These are phyloP conservation scores for Agriopis leucophaearia DNA, from an alignment of 2,888 invertebrate genomes.

Conservation along the genomic window DNA sequence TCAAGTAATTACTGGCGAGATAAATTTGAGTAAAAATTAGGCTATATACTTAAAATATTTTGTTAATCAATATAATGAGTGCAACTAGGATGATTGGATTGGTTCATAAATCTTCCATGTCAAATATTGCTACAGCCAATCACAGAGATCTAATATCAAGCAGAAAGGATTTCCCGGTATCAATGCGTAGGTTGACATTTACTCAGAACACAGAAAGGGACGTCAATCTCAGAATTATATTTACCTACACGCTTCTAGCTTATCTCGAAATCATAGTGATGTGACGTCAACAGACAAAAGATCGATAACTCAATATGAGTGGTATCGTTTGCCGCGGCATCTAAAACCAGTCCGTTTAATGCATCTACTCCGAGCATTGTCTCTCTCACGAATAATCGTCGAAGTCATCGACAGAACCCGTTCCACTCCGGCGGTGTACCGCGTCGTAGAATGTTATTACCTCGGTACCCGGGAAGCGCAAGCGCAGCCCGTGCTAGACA, in stretches of 20 bases:
- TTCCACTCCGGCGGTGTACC: constrained; percentile 83
- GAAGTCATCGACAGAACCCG: constrained; percentile 84
- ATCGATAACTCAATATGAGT: constrained; percentile 43
- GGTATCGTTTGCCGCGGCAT: constrained; percentile 39
- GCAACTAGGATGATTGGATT: not conserved
- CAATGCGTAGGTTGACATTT: constrained; percentile 26
- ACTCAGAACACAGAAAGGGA: constrained; percentile 9
- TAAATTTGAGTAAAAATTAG: no score
- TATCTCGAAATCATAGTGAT: constrained; percentile 33
- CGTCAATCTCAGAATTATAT: constrained; percentile 19
- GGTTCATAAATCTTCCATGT: constrained; percentile 2
- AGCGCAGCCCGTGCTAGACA: constrained; percentile 74
- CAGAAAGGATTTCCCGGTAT: constrained; percentile 30
- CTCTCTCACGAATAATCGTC: constrained; percentile 80
- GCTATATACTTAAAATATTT: not conserved
- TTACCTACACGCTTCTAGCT: constrained; percentile 23
- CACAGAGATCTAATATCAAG: constrained; percentile 12
- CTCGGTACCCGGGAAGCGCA: constrained; percentile 80
- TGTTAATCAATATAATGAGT: not conserved
- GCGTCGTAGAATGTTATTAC: constrained; percentile 85
- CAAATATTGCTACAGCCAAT: constrained; percentile 14
- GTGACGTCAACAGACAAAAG: constrained; percentile 43
- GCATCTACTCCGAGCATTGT: constrained; percentile 75
- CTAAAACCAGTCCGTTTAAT: constrained; percentile 60
- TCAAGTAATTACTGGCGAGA: no score